Conservation (phyloP, 1,140 invertebrate species). For the Drosophila lini region DNA sequence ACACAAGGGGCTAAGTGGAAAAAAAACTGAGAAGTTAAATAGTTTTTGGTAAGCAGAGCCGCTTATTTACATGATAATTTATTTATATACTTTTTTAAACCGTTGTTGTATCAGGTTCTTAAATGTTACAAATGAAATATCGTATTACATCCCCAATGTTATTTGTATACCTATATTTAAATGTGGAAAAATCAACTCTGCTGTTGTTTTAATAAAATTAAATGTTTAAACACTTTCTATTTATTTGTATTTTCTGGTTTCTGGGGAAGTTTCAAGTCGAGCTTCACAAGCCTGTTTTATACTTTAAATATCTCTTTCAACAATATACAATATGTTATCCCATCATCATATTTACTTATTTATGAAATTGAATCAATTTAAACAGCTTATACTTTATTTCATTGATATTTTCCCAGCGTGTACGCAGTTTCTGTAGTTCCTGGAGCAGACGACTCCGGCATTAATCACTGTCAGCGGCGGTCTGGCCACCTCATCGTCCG, state of each 20-base stretch:
- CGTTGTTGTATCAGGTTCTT: neutral
- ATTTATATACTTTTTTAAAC: neutral
- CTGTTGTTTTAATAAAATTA: no score
- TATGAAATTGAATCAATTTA: slow-evolving; percentile 5
- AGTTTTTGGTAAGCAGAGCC: neutral
- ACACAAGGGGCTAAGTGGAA: neutral
- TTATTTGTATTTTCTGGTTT: neutral
- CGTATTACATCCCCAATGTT: neutral
- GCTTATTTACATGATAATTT: neutral
- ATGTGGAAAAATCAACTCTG: neutral
- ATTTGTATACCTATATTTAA: neutral
- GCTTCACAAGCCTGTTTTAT: neutral
- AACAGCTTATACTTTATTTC: neutral
- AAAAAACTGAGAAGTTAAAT: neutral
- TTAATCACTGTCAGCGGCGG: slow-evolving; percentile 74
- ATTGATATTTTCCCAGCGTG: slow-evolving; percentile 9
- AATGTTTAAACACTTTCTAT: slow-evolving; percentile 3
- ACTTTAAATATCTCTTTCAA: neutral
- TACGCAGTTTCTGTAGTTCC: slow-evolving; percentile 28
- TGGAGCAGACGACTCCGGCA: slow-evolving; percentile 53
- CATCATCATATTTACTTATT: neutral
- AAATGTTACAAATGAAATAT: neutral
- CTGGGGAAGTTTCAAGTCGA: no score
- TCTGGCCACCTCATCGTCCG: slow-evolving; percentile 71
- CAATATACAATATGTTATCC: neutral